Percentiles rank a stretch among this genome's conserved stretches.
Conservation (phyloP, 2,797 vertebrate species). For the Acomys russatus region DNA sequence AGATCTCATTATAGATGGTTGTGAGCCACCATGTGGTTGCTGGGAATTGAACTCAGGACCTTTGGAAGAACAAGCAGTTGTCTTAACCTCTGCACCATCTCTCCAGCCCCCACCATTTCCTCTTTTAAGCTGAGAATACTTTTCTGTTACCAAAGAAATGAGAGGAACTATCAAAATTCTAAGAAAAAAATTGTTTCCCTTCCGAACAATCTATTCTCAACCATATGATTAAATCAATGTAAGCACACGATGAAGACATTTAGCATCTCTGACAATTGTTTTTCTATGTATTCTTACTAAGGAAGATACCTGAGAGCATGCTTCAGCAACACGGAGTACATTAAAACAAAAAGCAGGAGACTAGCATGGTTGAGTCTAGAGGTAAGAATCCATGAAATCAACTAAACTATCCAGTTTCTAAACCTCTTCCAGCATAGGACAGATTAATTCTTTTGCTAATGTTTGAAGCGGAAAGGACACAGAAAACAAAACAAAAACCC, state of each 20-base stretch:
- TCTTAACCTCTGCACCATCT: no score
- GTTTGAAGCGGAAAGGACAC: constrained; percentile 2
- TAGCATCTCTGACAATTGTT: not conserved
- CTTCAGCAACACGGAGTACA: constrained; percentile 35
- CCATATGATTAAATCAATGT: not conserved
- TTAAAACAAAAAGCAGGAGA: not conserved
- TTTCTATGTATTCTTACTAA: not conserved
- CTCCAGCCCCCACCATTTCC: not conserved
- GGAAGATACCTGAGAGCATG: not conserved
- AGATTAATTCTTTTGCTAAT: constrained; percentile 6
- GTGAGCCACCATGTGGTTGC: no score
- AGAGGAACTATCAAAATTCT: not conserved
- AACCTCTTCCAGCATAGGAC: not conserved
- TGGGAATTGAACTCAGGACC: no score
- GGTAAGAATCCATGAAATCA: not conserved
- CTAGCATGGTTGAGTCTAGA: not conserved
- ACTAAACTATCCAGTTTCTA: not conserved
- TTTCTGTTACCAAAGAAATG: not conserved
- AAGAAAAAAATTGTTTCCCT: constrained; percentile 19
- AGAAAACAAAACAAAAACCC: not conserved
- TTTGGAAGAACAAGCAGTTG: no score
- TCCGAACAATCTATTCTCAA: not conserved
- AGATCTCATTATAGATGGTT: no score
- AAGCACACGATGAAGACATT: not conserved
- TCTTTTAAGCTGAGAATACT: not conserved